Evolutionary conservation across 2,797 vertebrate species (phyloP).

Genomic region (Diglossa cyanea): DNA sequence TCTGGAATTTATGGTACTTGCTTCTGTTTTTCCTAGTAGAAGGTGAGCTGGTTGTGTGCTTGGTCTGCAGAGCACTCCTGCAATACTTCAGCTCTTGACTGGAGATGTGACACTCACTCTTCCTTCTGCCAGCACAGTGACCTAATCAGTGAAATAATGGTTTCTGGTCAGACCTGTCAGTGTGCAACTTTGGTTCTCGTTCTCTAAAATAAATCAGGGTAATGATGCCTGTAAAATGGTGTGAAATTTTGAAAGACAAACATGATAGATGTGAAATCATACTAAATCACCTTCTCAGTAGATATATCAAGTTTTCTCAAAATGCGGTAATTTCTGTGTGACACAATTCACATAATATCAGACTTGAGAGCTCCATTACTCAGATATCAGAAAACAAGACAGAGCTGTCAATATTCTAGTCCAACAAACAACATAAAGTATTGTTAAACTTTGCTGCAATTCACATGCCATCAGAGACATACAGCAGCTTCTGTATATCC

Average conservation of each 20-base stretch:
- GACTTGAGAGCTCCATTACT: neutral
- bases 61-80: neutral
- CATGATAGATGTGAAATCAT: neutral
- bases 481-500: neutral
- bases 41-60: neutral
- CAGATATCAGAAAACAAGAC: neutral
- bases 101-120: neutral
- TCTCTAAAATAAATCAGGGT: neutral
- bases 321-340: neutral
- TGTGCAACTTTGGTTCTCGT: neutral
- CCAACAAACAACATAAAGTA: neutral
- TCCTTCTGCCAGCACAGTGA: neutral
- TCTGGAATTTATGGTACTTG: neutral
- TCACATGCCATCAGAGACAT: neutral
- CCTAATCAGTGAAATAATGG: neutral
- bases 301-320: neutral
- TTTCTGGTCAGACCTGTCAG: neutral
- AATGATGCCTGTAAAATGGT: neutral
- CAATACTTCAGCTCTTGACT: neutral
- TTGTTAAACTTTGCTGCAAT: neutral
- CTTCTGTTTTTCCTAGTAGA: neutral
- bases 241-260: slow-evolving; percentile 1
- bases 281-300: neutral
- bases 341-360: neutral
- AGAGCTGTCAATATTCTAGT: neutral